Evolutionary conservation across 2,888 invertebrate species (phyloP).

Genomic region (Encarsia formosa): DNA sequence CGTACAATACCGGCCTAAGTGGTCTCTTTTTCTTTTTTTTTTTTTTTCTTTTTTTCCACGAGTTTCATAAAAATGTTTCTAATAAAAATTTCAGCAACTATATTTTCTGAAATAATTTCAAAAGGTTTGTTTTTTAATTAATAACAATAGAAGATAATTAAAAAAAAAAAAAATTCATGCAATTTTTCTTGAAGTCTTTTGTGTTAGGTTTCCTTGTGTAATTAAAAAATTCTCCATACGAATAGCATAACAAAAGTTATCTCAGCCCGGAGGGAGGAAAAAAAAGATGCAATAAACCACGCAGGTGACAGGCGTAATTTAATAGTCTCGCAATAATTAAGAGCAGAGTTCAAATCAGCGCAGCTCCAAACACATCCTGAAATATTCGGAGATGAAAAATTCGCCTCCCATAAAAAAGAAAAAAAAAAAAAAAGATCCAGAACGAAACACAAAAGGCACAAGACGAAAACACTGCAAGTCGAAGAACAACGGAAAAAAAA

Average conservation of each 20-base stretch:
- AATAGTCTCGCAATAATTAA: conserved; percentile 23
- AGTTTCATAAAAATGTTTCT: no score
- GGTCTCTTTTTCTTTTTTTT: background rate
- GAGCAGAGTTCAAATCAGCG: conserved; percentile 1
- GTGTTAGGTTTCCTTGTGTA: no score
- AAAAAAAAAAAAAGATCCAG: conserved; percentile 3
- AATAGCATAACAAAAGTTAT: no score
- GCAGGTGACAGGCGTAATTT: conserved; percentile 17
- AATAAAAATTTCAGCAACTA: no score
- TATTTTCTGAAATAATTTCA: no score
- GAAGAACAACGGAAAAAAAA: background rate
- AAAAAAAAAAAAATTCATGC: no score
- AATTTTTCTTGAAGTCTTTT: no score
- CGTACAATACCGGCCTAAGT: background rate
- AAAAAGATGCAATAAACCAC: conserved; percentile 1
- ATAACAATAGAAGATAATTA: no score
- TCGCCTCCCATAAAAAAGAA: conserved; percentile 1
- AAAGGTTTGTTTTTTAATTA: no score
- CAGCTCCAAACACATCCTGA: no score
- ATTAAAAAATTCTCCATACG: no score
- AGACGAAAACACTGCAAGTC: conserved; percentile 2
- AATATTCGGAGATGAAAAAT: conserved; percentile 21
- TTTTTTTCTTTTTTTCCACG: background rate
- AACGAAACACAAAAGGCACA: background rate
- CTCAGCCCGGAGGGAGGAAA: background rate